Evolutionary conservation across 2,797 vertebrate genomes (phyloP), one percentile per base, ranked within the genome.

Genomic region (Philypnodon macrostomus): DNA sequence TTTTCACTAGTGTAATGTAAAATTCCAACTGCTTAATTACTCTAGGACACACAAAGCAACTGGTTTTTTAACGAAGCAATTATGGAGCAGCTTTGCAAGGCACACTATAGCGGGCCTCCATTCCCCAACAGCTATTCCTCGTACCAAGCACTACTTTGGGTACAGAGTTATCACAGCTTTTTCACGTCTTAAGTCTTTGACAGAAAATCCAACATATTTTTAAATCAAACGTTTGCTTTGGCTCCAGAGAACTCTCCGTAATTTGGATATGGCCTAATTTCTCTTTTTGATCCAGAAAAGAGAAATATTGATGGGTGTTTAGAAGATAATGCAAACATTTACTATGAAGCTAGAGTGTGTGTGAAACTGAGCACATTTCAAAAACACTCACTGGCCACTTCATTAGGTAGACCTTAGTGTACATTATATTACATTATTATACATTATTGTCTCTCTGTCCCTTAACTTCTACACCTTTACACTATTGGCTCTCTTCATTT

Each of bases 1-100:
- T 91, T 92, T 91, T 91, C 89, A 90, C 89, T 89, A 88, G 90
- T 90, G 89, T 92, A 91, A 91, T 92, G 88, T 91, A 91, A 91
- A 91, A 91, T 85, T 91, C 87, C 85, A 88, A 91, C 89, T 91
- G 89, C 89, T 92, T 92, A 92, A 92, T 92, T 92, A 91, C 88
- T 90, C 85, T 58, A 91, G 89, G 85, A 90, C 90, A 88, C 88
- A 90, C 88, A 88, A 88, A 87, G 89, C 89, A 90, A 90, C 87
- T 86, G 86, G 84, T 89, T 90, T 90, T n/a, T 90, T 88, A 90
- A 90, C 87, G 64, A 90, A 88, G 89, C 88, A 90, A 90, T 88
- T 91, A 90, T 80, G 75, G 74, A 82, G 75, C 80, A 75, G 81
- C 77, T 83, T 81, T 73, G 65, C 77, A 26, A 77, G 72, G 80